Conservation (phyloP, 2,888 invertebrate genomes). For the Rapana venosa region DNA sequence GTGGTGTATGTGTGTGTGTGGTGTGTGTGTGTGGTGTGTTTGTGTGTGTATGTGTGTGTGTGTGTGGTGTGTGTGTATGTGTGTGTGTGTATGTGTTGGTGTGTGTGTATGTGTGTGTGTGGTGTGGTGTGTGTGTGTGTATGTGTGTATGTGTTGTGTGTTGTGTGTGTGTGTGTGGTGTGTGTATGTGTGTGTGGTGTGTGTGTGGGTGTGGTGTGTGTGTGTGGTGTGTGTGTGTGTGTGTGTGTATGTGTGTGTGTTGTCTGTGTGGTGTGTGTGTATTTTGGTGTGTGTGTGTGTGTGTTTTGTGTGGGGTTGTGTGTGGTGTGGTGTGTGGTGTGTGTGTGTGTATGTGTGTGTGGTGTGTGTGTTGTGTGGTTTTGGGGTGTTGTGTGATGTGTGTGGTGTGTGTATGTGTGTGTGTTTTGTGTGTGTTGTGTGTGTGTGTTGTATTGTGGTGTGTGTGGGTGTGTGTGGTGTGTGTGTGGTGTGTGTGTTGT, state of each 20-base stretch:
- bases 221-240: too few species aligned
- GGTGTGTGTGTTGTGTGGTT: slow-evolving; percentile 5
- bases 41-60: not conserved
- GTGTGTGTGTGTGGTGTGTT: too few species aligned
- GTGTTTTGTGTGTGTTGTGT: not conserved
- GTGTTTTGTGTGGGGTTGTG: too few species aligned
- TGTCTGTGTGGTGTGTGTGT: slow-evolving; percentile 13
- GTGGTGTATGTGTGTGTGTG: too few species aligned
- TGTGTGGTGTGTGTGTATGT: not conserved
- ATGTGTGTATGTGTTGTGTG: not conserved
- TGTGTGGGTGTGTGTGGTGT: not conserved
- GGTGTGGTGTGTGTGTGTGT: not conserved
- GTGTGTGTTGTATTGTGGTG: too few species aligned
- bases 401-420: slow-evolving; percentile 5
- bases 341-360: not conserved
- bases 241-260: not conserved
- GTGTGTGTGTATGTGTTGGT: too few species aligned
- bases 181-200: slow-evolving; percentile 7
- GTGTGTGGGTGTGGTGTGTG: too few species aligned
- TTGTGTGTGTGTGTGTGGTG: slow-evolving; percentile 5
- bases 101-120: not conserved
- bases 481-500: too few species aligned
- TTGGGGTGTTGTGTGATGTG: too few species aligned
- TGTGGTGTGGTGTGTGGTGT: too few species aligned
- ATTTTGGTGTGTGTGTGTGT: not conserved